Base-by-base conservation (phyloP, 92 coral and sea anemone genomes). In the Hydrozoanthus gracilis region DNA sequence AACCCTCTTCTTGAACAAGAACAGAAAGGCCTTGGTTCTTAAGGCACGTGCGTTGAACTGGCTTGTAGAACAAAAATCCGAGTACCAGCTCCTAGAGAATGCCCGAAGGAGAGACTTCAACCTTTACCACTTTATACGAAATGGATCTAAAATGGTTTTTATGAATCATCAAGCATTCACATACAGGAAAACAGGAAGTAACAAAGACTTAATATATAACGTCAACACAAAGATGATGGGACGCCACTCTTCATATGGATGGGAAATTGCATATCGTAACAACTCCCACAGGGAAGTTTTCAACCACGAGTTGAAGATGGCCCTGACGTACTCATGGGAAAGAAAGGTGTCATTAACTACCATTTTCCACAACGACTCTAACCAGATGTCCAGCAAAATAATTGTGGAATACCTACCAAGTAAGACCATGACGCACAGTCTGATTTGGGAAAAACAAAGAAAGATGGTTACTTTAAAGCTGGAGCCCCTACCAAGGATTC, bases 341-440 rank as follows among this genome's bases (percentile, higher is more conserved):
- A 97, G 96, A 79, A 76, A 48, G 16, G 91, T 97, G 4, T 93
- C 99, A 1, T 66, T 94, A 11, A 93, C 88, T 2, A 65, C 89
- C 75, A 88, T 75, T 67, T 78, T 88, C 56, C 88, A 73, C 76
- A 95, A 95, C 82, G 89, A 87, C 71, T 64, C 87, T 8, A 44
- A 84, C 65, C 80, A 88, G 62, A 83, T 92, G 52, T 86, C 90
- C 27, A 92, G 82, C 73, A 51, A 14, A 67, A 62, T 91, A 0
- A 86, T 84, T 48, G 92, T 95, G 45, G 98, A 97, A 68, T 93
- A 95, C 64, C 95, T 90, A 14, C 99, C 99, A 49, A 92, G 92
- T 8, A 95, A 93, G 73, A 87, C 91, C 27, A 73, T 97, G 80
- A 73, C 76, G 39, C 95, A 97, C 84, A 88, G 92, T 48, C 60